Evolutionary conservation across 2,888 invertebrate genomes (phyloP), one percentile per base, ranked within the genome.

Genomic region (Watsonalla binaria): DNA sequence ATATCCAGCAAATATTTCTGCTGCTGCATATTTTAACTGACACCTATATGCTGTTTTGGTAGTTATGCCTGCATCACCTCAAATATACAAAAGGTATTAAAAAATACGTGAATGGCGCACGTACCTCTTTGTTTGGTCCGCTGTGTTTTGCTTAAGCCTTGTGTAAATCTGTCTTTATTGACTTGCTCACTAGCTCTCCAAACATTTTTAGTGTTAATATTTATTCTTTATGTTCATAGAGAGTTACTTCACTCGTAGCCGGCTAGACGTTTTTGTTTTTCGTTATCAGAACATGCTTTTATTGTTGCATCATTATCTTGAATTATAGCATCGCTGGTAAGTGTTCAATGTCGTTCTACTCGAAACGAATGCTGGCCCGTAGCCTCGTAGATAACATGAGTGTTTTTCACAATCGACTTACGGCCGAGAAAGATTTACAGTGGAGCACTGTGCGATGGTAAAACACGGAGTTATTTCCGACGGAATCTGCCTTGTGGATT

Each of bases 401-500:
- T 83, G 82, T 80, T 86, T 82, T 84, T 77, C 79, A 78, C 80
- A 80, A 87, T 86, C 78, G 78, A 83, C 80, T 80, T 63, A 66
- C 68, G 72, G 67, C 76, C 68, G 75, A 78, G 80, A 86, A 82
- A 86, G 85, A 87, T 88, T 88, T 84, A 86, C 79, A 68, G 73
- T 72, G 64, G 72, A 66, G 68, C 71, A 65, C 73, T 66, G 71
- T 68, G 70, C 66, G 80, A 76, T 81, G 84, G 80, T 81, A 78
- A 80, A 80, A 80, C 80, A 73, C 77, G 65, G 70, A 84, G 86
- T 84, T 89, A 89, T 88, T 87, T 88, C 82, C 73, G 82, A 84
- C 75, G 82, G 84, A 85, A 86, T 88, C 82, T 79, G 84, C 82
- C 82, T 84, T 82, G 84, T 83, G 82, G 78, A 86, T 87, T 84